phyloP scores from a whole-genome alignment of 2,113 vertebrate species.

The Callospermophilus lateralis region DNA sequence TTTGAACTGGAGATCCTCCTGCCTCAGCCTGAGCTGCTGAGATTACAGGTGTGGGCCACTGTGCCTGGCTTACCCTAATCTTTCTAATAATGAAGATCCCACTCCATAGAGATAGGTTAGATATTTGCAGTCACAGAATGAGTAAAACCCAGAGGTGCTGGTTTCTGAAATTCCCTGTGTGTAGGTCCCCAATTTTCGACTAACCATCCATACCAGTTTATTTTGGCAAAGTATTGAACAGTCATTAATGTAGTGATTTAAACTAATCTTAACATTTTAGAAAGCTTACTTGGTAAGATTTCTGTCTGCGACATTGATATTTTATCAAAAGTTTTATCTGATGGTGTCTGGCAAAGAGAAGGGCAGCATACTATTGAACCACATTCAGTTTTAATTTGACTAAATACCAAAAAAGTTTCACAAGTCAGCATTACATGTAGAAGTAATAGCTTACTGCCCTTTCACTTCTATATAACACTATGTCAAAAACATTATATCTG shows the following conservation, averaged over 20 bases:
- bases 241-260: not conserved
- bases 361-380: not conserved
- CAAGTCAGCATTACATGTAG: not conserved
- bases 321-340: not conserved
- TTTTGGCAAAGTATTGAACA: not conserved
- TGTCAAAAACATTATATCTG: conserved; percentile 71
- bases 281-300: not conserved
- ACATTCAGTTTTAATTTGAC: conserved; percentile 31
- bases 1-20: too few relatives aligned
- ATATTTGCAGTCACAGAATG: not conserved
- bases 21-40: too few relatives aligned
- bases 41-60: too few relatives aligned
- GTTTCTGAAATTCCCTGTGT: not conserved
- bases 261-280: not conserved
- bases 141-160: not conserved
- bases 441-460: conserved; percentile 43
- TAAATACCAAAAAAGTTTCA: conserved; percentile 23
- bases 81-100: not conserved
- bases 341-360: not conserved
- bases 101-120: not conserved
- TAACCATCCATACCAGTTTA: not conserved
- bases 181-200: not conserved
- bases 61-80: not conserved
- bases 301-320: not conserved
- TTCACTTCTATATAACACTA: conserved; percentile 54